Percentiles rank a stretch among this genome's conserved stretches.
Evolutionary conservation across 2,113 vertebrate species (phyloP).

Genomic region (Tychaedon coryphoeus): DNA sequence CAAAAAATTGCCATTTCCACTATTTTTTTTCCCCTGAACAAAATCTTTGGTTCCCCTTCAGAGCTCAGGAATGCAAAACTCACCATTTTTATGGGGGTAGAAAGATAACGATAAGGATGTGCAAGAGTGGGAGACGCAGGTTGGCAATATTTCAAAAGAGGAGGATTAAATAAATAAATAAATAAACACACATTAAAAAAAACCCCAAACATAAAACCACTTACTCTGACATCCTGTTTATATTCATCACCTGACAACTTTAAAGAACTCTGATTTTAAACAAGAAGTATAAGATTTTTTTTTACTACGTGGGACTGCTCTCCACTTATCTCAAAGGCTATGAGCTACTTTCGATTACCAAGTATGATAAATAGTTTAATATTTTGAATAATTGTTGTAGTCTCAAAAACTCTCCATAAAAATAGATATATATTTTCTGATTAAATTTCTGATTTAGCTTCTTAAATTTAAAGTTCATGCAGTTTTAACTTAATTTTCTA

Average conservation of each 20-base stretch:
- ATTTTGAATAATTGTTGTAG: neutral
- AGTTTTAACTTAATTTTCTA: neutral
- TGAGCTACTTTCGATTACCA: neutral
- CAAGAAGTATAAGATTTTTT: neutral
- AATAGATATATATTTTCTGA: neutral
- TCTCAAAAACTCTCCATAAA: neutral
- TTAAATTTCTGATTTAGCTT: neutral
- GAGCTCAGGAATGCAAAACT: neutral
- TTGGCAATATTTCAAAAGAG: neutral
- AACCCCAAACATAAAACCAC: accelerated
- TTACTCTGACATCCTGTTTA: neutral
- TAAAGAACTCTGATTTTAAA: neutral
- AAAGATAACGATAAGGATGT: neutral
- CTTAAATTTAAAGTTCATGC: neutral
- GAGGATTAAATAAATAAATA: neutral
- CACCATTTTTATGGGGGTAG: accelerated
- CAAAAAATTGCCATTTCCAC: neutral
- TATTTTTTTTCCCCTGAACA: neutral
- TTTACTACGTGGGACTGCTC: accelerated
- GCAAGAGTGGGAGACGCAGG: neutral
- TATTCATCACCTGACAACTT: neutral
- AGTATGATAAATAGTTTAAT: neutral
- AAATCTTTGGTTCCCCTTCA: neutral
- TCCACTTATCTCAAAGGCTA: neutral
- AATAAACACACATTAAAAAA: no score